Percentiles rank a stretch among this genome's conserved stretches.
These are phyloP conservation scores for Tridacna crocea DNA, from an alignment of 2,888 invertebrate genomes.

Conservation along the genomic window DNA sequence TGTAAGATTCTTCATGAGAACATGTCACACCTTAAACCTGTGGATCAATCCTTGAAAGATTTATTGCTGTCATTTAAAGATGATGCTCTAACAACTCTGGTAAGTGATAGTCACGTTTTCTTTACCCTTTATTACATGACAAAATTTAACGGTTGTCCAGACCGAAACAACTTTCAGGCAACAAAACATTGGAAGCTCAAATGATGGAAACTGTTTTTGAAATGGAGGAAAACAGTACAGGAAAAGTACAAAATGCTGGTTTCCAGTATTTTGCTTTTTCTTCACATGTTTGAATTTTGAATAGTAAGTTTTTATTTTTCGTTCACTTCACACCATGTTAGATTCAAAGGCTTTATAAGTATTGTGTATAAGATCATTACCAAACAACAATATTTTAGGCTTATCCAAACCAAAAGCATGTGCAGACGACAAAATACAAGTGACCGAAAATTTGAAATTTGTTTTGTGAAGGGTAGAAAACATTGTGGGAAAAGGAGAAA, in stretches of 20 bases:
- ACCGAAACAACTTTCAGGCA: too few relatives aligned
- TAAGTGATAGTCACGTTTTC: constrained; percentile 61
- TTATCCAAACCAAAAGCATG: too few relatives aligned
- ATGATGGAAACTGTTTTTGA: neutral
- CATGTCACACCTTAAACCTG: constrained; percentile 80
- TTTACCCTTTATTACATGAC: neutral
- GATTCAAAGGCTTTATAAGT: too few relatives aligned
- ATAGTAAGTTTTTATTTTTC: too few relatives aligned
- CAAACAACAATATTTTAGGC: too few relatives aligned
- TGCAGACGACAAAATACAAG: too few relatives aligned
- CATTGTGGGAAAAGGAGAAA: neutral
- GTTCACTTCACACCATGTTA: too few relatives aligned
- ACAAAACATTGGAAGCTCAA: too few relatives aligned
- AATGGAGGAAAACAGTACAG: neutral
- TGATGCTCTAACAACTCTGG: constrained; percentile 80
- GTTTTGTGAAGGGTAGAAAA: too few relatives aligned
- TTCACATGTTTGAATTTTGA: neutral
- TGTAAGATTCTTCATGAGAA: constrained; percentile 83
- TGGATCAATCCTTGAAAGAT: constrained; percentile 81
- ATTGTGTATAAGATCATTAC: too few relatives aligned
- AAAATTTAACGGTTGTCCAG: too few relatives aligned
- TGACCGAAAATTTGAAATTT: too few relatives aligned
- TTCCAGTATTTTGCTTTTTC: neutral
- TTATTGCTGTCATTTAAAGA: constrained; percentile 80
- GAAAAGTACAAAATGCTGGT: neutral